Evolutionary conservation across 2,113 vertebrate species (phyloP).

Genomic region (Micromys minutus): DNA sequence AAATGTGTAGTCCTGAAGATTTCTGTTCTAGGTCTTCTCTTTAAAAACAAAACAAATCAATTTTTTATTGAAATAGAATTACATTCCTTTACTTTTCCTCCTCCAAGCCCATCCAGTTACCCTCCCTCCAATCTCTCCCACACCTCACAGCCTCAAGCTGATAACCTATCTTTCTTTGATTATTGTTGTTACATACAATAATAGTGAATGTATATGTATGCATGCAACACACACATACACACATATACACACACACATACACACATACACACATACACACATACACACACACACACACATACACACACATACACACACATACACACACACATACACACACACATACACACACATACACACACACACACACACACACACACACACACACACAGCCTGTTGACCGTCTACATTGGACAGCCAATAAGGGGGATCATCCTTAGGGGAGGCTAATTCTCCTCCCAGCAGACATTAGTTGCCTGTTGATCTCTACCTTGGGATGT

Average conservation of each 20-base stretch:
- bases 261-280: neutral
- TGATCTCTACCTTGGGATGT: neutral
- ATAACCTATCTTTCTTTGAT: neutral
- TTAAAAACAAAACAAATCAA: neutral
- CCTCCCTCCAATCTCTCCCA: neutral
- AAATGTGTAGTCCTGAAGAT: neutral
- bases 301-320: neutral
- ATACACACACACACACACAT: neutral
- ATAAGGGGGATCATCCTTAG: neutral
- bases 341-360: neutral
- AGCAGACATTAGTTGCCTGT: neutral
- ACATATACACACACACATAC: neutral
- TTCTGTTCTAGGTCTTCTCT: neutral
- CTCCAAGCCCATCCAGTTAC: neutral
- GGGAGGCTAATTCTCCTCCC: neutral
- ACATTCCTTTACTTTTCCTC: no score
- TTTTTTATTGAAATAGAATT: neutral
- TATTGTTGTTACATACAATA: neutral
- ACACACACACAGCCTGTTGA: neutral
- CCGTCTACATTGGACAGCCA: neutral
- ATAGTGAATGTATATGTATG: neutral
- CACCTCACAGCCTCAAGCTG: neutral
- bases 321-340: neutral
- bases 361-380: neutral
- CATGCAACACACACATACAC: neutral